Base-by-base conservation (phyloP, 2,888 invertebrate species). In the Orthonychiurus folsomi region DNA sequence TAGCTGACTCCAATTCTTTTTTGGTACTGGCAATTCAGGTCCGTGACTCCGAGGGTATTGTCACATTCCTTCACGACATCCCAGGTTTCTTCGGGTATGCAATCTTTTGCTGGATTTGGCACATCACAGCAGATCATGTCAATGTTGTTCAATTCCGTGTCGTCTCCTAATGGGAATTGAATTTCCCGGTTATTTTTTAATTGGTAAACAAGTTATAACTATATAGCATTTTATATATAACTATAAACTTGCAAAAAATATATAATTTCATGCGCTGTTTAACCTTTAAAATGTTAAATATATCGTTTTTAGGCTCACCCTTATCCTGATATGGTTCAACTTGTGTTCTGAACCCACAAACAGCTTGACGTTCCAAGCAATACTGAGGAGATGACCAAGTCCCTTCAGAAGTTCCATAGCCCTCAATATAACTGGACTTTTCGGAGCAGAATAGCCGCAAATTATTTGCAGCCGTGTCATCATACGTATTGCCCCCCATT, bases 331-430 rank as follows among this genome's bases (percentile, higher is more conserved):
- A 52, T 23, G 52, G 52, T 52, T 52, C 52, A 52, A 52, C n/a
- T 52, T 52, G 52, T 52, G 52, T 52, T 20, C 24, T 20, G n/a
- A 52, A 23, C 12, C 52, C 52, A 52, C 52, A 52, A 52, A 52
- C 20, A 12, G 52, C 52, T 21, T 52, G 52, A 9, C 52, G 20
- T 9, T 20, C 20, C 21, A 52, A 23, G n/a, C 52, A 52, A 23
- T 52, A 9, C 21, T 21, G 20, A 9, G 20, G n/a, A 5, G 52
- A 52, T 20, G 21, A 5, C 52, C 52, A 52, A 20, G n/a, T 12
- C 9, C 52, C 52, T 20, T 21, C 20, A 9, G 52, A 52, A 23
- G 24, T 20, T 21, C 52, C 52, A 20, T 52, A 20, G 5, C 52
- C 52, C 24, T 52, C 52, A 23, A 52, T 52, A 9, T 5, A 15